Percentiles rank a stretch among this genome's conserved stretches.
These are phyloP conservation scores for Eolophus roseicapilla DNA, from an alignment of 2,113 vertebrate genomes.

Conservation along the genomic window DNA sequence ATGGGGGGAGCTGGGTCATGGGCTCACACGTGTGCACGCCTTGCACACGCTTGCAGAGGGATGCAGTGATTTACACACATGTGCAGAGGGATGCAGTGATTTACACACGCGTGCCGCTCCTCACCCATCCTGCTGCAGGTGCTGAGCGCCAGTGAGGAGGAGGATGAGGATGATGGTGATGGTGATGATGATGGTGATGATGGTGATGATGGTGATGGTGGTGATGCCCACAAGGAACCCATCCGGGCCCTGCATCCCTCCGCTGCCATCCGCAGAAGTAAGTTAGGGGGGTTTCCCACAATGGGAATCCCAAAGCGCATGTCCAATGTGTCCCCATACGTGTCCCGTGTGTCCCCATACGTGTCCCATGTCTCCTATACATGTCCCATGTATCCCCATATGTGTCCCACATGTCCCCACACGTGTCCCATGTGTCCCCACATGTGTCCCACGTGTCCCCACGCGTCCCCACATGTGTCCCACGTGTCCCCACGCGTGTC, in stretches of 20 bases:
- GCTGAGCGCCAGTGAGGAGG: not conserved
- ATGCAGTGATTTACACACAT: too few relatives aligned
- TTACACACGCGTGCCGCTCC: not conserved
- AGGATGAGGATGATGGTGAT: fast-evolving
- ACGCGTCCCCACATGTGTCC: too few relatives aligned
- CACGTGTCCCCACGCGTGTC: too few relatives aligned
- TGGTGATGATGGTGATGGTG: fast-evolving
- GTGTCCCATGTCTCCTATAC: too few relatives aligned
- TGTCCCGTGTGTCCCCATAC: too few relatives aligned
- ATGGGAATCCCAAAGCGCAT: not conserved
- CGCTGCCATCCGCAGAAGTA: not conserved
- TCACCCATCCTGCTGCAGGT: not conserved
- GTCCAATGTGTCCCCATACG: too few relatives aligned
- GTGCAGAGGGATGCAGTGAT: too few relatives aligned
- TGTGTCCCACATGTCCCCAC: not conserved
- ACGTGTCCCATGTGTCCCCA: too few relatives aligned
- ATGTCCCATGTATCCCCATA: too few relatives aligned
- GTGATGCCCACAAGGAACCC: not conserved
- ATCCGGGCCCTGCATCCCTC: not conserved
- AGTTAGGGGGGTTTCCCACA: not conserved
- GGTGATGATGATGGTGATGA: fast-evolving
- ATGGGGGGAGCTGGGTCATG: not conserved
- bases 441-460: too few relatives aligned
- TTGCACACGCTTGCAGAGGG: not conserved
- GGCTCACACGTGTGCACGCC: not conserved